Percentiles rank a stretch among this genome's conserved stretches.
Conservation (phyloP, 2,113 vertebrate species). For the Corythaixoides concolor region DNA sequence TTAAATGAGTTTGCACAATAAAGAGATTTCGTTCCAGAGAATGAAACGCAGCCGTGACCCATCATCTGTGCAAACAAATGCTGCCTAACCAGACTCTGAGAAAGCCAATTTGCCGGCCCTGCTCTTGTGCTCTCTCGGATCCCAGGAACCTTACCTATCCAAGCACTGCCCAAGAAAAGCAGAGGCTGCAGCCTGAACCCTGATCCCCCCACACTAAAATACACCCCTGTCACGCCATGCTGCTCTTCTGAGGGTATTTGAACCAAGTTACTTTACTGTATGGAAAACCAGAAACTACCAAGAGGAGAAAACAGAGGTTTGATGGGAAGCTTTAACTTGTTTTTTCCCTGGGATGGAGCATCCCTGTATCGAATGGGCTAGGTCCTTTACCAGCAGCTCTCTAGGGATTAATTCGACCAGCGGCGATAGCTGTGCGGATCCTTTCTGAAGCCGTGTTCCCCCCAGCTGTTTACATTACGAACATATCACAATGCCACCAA, state of each 20-base stretch:
- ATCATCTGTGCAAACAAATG: not conserved
- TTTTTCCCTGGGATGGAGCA: not conserved
- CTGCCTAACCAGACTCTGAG: not conserved
- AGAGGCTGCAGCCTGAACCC: not conserved
- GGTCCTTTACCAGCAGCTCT: not conserved
- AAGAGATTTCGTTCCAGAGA: not conserved
- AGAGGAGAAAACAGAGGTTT: not conserved
- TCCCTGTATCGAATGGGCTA: fast-evolving
- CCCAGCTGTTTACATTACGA: not conserved
- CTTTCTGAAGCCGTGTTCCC: not conserved
- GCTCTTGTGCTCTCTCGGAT: not conserved
- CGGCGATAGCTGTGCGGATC: not conserved
- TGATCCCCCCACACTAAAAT: fast-evolving
- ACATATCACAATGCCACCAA: not conserved
- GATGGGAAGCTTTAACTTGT: not conserved
- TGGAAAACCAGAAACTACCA: not conserved
- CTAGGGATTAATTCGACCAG: not conserved
- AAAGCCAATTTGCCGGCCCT: not conserved
- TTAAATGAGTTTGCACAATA: not conserved
- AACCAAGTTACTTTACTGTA: not conserved
- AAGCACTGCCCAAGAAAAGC: not conserved
- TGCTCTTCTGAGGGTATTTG: not conserved
- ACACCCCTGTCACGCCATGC: not conserved
- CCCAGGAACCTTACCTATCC: not conserved
- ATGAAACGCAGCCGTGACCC: not conserved